phyloP scores from a whole-genome alignment of 2,888 invertebrate genomes.

The Stenolophus ochropezus region DNA sequence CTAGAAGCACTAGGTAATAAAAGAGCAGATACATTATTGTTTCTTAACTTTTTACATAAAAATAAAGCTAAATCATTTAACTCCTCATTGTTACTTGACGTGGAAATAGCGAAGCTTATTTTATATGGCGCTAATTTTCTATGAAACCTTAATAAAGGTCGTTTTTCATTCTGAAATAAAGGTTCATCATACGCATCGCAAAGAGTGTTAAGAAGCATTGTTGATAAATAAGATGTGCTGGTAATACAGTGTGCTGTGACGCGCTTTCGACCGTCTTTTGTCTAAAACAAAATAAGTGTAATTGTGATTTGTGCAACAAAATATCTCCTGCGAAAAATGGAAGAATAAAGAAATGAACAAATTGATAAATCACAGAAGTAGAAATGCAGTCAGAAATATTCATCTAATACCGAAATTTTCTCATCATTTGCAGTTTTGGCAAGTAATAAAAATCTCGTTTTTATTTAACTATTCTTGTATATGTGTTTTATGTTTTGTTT shows the following conservation, averaged over 20 bases:
- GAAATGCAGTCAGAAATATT: too few species aligned
- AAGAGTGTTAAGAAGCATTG: conserved; percentile 75
- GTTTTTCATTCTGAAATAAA: conserved; percentile 71
- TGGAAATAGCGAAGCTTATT: conserved; percentile 78
- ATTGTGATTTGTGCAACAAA: too few species aligned
- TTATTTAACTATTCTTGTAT: too few species aligned
- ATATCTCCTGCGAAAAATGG: too few species aligned
- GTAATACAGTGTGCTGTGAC: conserved; percentile 71
- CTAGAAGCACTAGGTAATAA: conserved; percentile 69
- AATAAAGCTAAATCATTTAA: conserved; percentile 76
- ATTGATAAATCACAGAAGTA: too few species aligned
- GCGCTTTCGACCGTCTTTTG: conserved; percentile 70
- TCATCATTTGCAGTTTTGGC: too few species aligned
- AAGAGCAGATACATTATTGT: conserved; percentile 71
- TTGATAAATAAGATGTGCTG: conserved; percentile 74
- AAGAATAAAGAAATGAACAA: too few species aligned
- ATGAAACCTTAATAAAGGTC: conserved; percentile 78
- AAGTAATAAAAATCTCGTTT: too few species aligned
- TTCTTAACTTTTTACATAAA: conserved; percentile 75
- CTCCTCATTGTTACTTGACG: conserved; percentile 69
- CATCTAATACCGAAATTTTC: too few species aligned
- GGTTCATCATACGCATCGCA: conserved; percentile 77
- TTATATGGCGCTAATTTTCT: conserved; percentile 86
- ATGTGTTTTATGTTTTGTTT: too few species aligned
- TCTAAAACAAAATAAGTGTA: conserved; percentile 67